Evolutionary conservation across 2,113 vertebrate genomes (phyloP), one percentile per base, ranked within the genome.

Genomic region (Ammodytes dubius): DNA sequence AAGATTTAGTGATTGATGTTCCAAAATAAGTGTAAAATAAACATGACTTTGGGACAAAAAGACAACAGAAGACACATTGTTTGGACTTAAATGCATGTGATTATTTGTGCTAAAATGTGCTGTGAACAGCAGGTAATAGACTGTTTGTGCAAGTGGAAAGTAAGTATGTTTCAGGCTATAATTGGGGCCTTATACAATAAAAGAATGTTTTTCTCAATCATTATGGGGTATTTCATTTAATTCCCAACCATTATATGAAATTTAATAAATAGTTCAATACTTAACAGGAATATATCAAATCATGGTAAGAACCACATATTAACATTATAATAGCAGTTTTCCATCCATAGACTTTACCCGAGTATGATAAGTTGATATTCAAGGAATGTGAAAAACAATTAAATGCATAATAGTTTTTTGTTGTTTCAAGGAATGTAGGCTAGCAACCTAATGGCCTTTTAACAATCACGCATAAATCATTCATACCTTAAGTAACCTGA

Each of bases 131-230:
- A 40, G 19, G 11, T 7, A 4, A 0, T 45, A 13, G 14, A 47
- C 43, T 75, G 54, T 72, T 63, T 80, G 50, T 75, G 27, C 27
- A 73, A 80, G 76, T 60, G 63, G 35, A 77, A 78, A 43, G 40
- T 42, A 75, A 37, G 56, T n/a, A n/a, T n/a, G n/a, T 27, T 15
- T 54, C 7, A 27, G 19, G 17, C 7, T 19, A 46, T 39, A 14
- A 46, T 27, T 27, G 6, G 15, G 37, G 50, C 42, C 37, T n/a
- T 35, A 37, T 17, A 17, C 45, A 61, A 53, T 64, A 77, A 54
- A 60, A 80, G 37, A 73, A 50, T 67, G 13, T 43, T 58, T 13
- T 58, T 76, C 7, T 50, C 7, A 53, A 2, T 46, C 1, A 8
- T 35, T 57, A 17, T 37, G 43, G 4, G 10, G 9, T 37, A 10